Base-by-base conservation (phyloP, 2,113 vertebrate genomes). In the Vidua chalybeata region DNA sequence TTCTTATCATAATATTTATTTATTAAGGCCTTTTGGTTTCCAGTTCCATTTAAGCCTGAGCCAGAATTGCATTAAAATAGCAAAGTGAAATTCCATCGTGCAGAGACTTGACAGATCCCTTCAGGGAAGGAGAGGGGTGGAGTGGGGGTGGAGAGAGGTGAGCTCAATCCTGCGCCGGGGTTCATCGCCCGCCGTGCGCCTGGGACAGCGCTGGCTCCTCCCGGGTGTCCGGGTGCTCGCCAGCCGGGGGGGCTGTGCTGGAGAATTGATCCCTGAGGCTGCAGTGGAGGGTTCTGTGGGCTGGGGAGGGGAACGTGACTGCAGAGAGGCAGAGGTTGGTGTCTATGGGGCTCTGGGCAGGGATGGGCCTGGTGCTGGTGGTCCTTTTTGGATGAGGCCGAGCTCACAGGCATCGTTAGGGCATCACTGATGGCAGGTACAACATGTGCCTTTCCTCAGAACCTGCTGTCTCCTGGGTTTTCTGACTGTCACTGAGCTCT, bases 1-100 rank as follows among this genome's bases (percentile, higher is more conserved):
- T 98, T 98, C 98, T 98, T 98, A 98, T 98, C 98, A 98, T 98
- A 98, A 98, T 98, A 98, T 98, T 98, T 98, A 98, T 98, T 98
- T 98, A 98, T 98, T 98, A 98, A 98, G 96, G 95, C 97, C 97
- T 95, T 96, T 83, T 89, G 97, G 97, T 98, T 98, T 98, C 97
- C 97, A 98, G 95, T 98, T 98, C 97, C 97, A 98, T 98, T 98
- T 97, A 98, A 98, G 97, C 97, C 97, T 77, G 97, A 98, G 97
- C 98, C 98, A 97, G 97, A 98, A 97, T 96, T 98, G 96, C 97
- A 98, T 98, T 98, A 98, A 98, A 98, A 98, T 97, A 98, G 98
- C 98, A 98, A 98, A 97, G 98, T 98, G 97, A 98, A 98, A 98
- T 98, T 98, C 98, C 98, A 97, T 97, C 93, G 81, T 95, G 91